These are phyloP conservation scores for Nomia melanderi DNA, from an alignment of 1,140 invertebrate genomes.

Conservation along the genomic window DNA sequence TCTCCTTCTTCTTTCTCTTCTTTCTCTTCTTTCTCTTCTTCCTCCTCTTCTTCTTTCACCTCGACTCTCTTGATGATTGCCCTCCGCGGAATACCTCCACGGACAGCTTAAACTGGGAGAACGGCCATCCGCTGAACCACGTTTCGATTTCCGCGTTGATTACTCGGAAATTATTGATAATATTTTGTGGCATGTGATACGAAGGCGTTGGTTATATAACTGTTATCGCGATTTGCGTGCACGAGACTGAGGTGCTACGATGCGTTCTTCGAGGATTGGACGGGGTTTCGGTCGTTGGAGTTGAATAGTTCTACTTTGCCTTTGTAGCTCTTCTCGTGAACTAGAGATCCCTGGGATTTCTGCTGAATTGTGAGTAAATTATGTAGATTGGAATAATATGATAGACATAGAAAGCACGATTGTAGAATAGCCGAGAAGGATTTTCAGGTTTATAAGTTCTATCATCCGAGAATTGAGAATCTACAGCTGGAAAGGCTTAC, in stretches of 20 bases:
- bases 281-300: background rate
- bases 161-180: constrained; percentile 52
- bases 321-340: background rate
- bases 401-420: too few species aligned
- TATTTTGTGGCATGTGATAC: constrained; percentile 48
- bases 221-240: constrained; percentile 1
- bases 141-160: constrained; percentile 56
- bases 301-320: background rate
- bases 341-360: too few species aligned
- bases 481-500: too few species aligned
- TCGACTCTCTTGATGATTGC: constrained; percentile 40
- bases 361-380: too few species aligned
- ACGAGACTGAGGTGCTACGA: background rate
- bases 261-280: background rate
- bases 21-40: constrained; percentile 29
- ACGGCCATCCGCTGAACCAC: constrained; percentile 23
- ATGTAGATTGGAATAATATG: too few species aligned
- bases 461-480: too few species aligned
- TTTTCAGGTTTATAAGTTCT: too few species aligned
- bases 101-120: constrained; percentile 21
- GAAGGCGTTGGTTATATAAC: constrained; percentile 3
- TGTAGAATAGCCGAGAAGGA: too few species aligned
- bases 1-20: constrained; percentile 3
- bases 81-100: constrained; percentile 18
- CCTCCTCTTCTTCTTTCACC: constrained; percentile 36